Percentiles rank a stretch among this genome's conserved stretches.
phyloP scores from a whole-genome alignment of 2,113 vertebrate genomes.

The Nibea albiflora region DNA sequence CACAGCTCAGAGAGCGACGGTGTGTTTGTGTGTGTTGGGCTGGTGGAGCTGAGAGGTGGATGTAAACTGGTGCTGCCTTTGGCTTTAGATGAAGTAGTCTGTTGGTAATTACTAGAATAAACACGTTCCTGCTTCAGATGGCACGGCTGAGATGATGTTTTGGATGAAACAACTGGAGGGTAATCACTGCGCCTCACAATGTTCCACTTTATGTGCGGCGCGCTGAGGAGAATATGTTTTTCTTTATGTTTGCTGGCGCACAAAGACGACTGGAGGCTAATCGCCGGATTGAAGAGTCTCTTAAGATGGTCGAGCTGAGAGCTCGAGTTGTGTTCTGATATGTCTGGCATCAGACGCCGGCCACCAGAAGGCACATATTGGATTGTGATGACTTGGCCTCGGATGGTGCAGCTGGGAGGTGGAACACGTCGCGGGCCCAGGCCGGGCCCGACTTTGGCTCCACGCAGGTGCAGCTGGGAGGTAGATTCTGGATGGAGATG shows the following conservation, averaged over 20 bases:
- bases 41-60: background rate
- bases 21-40: constrained; percentile 10
- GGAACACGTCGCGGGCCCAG: background rate
- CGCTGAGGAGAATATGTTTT: constrained; percentile 13
- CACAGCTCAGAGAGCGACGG: background rate
- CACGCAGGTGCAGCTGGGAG: constrained; percentile 49
- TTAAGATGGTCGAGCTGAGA: constrained; percentile 15
- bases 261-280: constrained; percentile 30
- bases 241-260: constrained; percentile 10
- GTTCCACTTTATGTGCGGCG: background rate
- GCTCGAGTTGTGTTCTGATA: constrained; percentile 46
- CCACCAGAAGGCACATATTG: constrained; percentile 54
- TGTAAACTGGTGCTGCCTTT: background rate
- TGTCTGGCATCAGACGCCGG: constrained; percentile 23
- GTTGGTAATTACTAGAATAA: constrained; percentile 38
- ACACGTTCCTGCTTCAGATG: background rate
- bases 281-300: constrained; percentile 29
- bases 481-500: constrained; percentile 57
- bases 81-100: constrained; percentile 4
- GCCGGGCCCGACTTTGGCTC: constrained; percentile 47
- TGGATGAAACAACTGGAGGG: constrained; percentile 11
- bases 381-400: constrained; percentile 53
- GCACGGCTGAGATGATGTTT: constrained; percentile 3
- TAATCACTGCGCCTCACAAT: constrained; percentile 1
- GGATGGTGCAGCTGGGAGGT: constrained; percentile 27